Conservation (phyloP, 2,113 vertebrate genomes). For the Alexandromys fortis region DNA sequence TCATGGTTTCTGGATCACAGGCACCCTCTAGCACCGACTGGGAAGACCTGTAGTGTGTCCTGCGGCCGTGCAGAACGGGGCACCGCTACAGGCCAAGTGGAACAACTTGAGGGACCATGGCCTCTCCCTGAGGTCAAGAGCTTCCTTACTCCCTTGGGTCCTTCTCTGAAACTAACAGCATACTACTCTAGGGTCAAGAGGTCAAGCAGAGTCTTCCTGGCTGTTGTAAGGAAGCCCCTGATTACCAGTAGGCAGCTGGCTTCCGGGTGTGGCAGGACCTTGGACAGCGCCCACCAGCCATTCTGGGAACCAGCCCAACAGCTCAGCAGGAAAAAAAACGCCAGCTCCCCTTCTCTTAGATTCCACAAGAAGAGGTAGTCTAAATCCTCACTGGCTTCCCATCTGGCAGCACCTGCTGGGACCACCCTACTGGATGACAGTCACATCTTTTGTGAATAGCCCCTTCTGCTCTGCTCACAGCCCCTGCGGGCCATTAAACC, state of each 20-base stretch:
- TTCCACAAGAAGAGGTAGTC: neutral
- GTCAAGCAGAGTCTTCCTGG: neutral
- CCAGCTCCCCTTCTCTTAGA: neutral
- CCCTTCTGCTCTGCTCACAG: neutral
- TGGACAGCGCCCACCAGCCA: slow-evolving; percentile 65
- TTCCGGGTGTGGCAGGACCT: slow-evolving; percentile 53
- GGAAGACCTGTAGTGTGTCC: neutral
- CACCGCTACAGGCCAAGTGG: neutral
- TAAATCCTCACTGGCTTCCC: neutral
- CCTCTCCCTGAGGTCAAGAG: neutral
- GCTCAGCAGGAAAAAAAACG: too few relatives aligned
- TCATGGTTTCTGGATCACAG: neutral
- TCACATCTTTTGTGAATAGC: neutral
- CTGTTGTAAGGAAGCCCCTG: neutral
- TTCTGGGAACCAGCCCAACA: neutral
- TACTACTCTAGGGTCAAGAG: neutral
- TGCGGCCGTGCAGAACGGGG: neutral
- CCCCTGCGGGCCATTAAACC: slow-evolving; percentile 15
- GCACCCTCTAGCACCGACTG: neutral
- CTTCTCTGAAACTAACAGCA: slow-evolving; percentile 5
- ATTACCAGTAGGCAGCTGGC: neutral
- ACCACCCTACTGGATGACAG: neutral
- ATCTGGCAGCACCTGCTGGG: neutral
- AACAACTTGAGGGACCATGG: neutral
- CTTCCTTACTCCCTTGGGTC: neutral